A percentile compares a stretch with the other conserved stretches of the same genome.
Conservation (phyloP, 2,888 invertebrate genomes). For the Pseudococcus jackbeardsleyi region DNA sequence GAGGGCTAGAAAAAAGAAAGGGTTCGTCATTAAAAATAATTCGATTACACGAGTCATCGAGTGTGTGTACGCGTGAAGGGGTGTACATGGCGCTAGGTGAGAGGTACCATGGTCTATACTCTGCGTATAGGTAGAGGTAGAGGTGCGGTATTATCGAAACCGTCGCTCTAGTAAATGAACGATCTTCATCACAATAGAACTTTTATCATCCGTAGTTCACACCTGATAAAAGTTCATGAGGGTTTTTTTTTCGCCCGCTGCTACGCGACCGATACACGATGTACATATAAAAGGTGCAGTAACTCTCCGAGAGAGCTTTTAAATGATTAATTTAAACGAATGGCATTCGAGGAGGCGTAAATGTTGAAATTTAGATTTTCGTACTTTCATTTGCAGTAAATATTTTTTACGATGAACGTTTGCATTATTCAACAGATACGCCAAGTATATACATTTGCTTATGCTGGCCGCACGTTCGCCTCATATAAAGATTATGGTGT, state of each 20-base stretch:
- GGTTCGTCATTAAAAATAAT: conserved; percentile 29
- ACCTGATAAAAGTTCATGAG: conserved; percentile 33
- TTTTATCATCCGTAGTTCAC: conserved; percentile 12
- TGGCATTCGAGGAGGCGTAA: background rate
- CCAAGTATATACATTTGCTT: background rate
- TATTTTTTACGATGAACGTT: conserved; percentile 25
- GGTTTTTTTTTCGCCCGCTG: background rate
- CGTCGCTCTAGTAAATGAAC: background rate
- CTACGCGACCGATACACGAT: background rate
- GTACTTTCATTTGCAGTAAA: conserved; percentile 39
- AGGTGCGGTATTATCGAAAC: background rate
- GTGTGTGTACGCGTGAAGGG: background rate
- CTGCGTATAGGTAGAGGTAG: too few species aligned
- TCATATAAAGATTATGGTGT: conserved; percentile 20
- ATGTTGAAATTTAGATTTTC: conserved; percentile 35
- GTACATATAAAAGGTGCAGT: background rate
- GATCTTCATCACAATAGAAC: conserved; percentile 29
- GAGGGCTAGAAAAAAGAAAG: background rate
- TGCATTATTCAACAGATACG: conserved; percentile 30
- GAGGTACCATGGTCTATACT: background rate
- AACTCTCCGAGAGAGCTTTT: background rate
- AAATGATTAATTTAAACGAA: conserved; percentile 40
- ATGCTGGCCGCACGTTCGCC: background rate
- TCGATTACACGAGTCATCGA: conserved; percentile 34
- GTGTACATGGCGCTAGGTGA: background rate